Base-by-base conservation (phyloP, 2,888 invertebrate genomes). In the Rutpela maculata region DNA sequence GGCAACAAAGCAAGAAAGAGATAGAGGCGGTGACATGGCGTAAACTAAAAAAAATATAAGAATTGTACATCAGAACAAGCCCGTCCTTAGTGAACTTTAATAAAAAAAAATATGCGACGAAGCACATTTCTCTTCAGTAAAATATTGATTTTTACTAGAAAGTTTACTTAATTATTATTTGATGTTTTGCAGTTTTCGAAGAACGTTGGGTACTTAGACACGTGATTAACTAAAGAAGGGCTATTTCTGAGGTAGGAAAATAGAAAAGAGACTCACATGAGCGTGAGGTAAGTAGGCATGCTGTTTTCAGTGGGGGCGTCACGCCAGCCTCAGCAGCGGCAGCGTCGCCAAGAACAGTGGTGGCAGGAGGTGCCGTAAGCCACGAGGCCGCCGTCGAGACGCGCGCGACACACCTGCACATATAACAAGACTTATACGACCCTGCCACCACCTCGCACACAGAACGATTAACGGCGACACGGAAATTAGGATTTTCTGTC, bases 381-480 rank as follows among this genome's bases (percentile, higher is more conserved):
- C 81, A 75, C 76, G 78, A 19, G 75, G 79, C 79, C 81, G 80
- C 76, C 80, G 79, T 26, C 74, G 79, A 74, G 82, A 84, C 83
- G 86, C 87, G 80, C 85, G 84, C 83, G 88, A 88, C 84, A 85
- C 87, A 89, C 89, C 89, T 89, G 87, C 83, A 84, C 85, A 86
- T 79, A 84, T 73, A 85, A 80, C 77, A 84, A 71, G 31, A 78
- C 43, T 66, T 74, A 43, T 68, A 75, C 72, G 73, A 71, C 77
- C 80, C 80, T 79, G 80, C 80, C 78, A 81, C 80, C 80, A 81
- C 79, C 76, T 79, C 70, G 63, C 66, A 59, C 63, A 72, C 55
- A 63, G 43, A 55, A 72, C 38, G 31, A 50, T 50, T 43, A 50
- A 72, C 50, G 9, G 50, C 60, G 22, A 70, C 60, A 70, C 60